phyloP scores from a whole-genome alignment of 1,140 invertebrate genomes.

The Neotoxoptera formosana region DNA sequence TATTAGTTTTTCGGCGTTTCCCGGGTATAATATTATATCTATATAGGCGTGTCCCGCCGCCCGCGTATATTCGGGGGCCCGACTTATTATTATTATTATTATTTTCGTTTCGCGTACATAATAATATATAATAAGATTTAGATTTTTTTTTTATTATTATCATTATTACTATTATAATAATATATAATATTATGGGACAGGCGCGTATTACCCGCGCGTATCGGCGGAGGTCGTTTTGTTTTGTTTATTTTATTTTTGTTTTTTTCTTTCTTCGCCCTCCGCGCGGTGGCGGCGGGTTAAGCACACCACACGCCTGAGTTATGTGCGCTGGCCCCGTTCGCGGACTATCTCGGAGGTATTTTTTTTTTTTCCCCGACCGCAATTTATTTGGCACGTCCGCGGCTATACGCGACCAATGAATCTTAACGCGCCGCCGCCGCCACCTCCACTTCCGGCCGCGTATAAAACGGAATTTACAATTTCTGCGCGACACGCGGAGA shows the following conservation, averaged over 20 bases:
- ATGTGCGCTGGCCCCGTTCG: neutral
- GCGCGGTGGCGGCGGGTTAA: neutral
- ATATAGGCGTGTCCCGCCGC: too few relatives aligned
- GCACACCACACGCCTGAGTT: neutral
- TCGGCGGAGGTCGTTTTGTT: neutral
- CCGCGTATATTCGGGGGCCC: neutral
- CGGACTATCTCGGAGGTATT: neutral
- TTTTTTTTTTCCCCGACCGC: neutral
- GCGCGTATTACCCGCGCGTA: neutral
- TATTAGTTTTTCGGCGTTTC: neutral
- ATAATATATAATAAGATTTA: conserved; percentile 5
- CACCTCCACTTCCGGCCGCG: neutral
- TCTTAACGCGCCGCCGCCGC: neutral
- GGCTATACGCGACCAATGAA: neutral
- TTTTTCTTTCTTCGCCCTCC: neutral
- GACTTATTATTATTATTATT: conserved; percentile 19
- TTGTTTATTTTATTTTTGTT: neutral
- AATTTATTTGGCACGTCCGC: neutral
- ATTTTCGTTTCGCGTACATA: neutral
- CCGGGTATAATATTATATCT: too few relatives aligned
- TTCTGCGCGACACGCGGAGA: neutral
- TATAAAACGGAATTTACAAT: conserved; percentile 22
- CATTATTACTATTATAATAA: neutral
- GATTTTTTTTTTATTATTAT: neutral
- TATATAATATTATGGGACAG: too few relatives aligned